phyloP scores from a whole-genome alignment of 1,140 invertebrate genomes.

The Rhopalosiphum maidis region DNA sequence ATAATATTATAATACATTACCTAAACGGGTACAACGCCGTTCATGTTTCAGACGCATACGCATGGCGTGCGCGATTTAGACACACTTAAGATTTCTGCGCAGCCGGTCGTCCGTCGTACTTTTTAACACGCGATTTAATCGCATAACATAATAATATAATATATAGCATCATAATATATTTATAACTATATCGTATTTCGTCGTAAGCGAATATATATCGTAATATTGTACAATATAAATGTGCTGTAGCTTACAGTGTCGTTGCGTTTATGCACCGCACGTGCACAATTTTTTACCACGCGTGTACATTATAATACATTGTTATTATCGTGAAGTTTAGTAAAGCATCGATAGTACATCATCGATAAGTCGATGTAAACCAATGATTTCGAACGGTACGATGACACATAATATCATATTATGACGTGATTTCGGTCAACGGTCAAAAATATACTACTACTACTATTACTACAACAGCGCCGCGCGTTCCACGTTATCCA shows the following conservation, averaged over 20 bases:
- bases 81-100: slow-evolving; percentile 23
- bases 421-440: not conserved
- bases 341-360: not conserved
- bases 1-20: not conserved
- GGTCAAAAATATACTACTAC: not conserved
- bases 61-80: slow-evolving; percentile 20
- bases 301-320: not conserved
- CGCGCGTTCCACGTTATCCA: not conserved
- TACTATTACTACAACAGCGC: not conserved
- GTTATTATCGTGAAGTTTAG: not conserved
- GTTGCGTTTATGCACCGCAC: not conserved
- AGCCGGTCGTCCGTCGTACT: not conserved
- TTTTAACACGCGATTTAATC: not conserved
- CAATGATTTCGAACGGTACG: not conserved
- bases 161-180: not conserved
- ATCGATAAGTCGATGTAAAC: not conserved
- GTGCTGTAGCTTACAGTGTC: not conserved
- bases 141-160: not conserved
- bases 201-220: not conserved
- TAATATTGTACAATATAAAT: not conserved
- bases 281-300: not conserved
- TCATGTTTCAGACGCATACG: not conserved
- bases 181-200: too few species aligned
- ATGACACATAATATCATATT: not conserved
- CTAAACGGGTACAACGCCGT: not conserved